These are phyloP conservation scores for Drosophila lacicola DNA, from an alignment of 2,888 invertebrate species.

Conservation along the genomic window DNA sequence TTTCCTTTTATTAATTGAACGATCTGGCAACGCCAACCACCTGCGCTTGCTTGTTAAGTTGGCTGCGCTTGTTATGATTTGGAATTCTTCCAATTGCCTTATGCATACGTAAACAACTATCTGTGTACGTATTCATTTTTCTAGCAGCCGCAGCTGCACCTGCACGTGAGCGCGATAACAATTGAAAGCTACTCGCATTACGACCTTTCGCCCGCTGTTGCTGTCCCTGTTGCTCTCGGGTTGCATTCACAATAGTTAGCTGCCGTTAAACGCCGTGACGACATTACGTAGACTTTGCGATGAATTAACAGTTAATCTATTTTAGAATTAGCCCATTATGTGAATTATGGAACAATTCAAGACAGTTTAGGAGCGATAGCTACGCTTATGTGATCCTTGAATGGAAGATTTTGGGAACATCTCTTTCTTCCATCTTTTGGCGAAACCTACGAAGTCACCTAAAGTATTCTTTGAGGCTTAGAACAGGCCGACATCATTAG, in stretches of 20 bases:
- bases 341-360: not conserved
- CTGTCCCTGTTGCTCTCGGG: not conserved
- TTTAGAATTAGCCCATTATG: slow-evolving; percentile 1
- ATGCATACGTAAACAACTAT: not conserved
- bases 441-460: no score
- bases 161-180: slow-evolving; percentile 35
- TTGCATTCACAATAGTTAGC: not conserved
- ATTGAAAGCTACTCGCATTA: slow-evolving; percentile 13
- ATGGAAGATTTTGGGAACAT: no score
- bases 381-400: no score
- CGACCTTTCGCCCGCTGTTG: not conserved
- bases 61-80: not conserved
- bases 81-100: not conserved
- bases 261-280: slow-evolving; percentile 41
- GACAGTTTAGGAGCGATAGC: no score
- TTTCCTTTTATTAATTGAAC: not conserved
- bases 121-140: not conserved
- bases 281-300: slow-evolving; percentile 18
- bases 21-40: not conserved
- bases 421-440: no score
- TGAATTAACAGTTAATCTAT: slow-evolving; percentile 6
- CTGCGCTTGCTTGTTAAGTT: not conserved
- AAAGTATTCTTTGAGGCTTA: no score
- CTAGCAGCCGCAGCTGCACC: slow-evolving; percentile 13
- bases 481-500: no score